Evolutionary conservation across 2,113 vertebrate species (phyloP), one percentile per base, ranked within the genome.

Genomic region (Maccullochella peelii): DNA sequence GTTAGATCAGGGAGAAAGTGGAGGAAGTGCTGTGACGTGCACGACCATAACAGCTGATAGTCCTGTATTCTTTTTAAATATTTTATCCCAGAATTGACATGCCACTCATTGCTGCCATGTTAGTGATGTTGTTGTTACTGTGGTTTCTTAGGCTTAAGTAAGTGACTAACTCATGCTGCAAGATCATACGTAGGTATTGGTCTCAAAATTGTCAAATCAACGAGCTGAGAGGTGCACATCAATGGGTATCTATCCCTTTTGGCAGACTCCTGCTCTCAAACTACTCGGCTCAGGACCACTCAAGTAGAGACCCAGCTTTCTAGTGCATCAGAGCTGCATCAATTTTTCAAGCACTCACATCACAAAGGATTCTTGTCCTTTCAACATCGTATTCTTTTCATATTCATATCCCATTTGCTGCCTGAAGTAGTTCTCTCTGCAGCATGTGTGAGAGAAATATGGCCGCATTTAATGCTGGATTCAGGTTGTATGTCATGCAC

Each of bases 321-420:
- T 74, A 36, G 55, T 77, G 2, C 88, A 63, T 87, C 67, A 92
- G 88, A 88, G 82, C 82, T 16, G 27, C 91, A 93, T 95, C 1
- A 88, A 94, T 94, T 89, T 94, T 94, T 94, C 75, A 94, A 89
- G 87, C 63, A 36, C 57, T 77, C 68, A 79, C 81, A 87, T 91
- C 89, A 90, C 90, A 88, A 89, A 87, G 69, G 77, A 88, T 88
- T 89, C 71, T 76, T 92, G 79, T 90, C 86, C 82, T 27, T 73
- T 83, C 85, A 69, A 38, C 50, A 16, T 89, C 87, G 79, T 57
- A 54, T 86, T 90, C 63, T 91, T 91, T 91, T 87, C 86, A 82
- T 89, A 87, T 90, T 93, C 75, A 79, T 90, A 87, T 89, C 87
- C 87, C 78, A 77, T 91, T 89, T 91, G 74, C 83, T 75, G 79